phyloP scores from a whole-genome alignment of 2,797 vertebrate genomes.

The Phrynocephalus vlangalii region DNA sequence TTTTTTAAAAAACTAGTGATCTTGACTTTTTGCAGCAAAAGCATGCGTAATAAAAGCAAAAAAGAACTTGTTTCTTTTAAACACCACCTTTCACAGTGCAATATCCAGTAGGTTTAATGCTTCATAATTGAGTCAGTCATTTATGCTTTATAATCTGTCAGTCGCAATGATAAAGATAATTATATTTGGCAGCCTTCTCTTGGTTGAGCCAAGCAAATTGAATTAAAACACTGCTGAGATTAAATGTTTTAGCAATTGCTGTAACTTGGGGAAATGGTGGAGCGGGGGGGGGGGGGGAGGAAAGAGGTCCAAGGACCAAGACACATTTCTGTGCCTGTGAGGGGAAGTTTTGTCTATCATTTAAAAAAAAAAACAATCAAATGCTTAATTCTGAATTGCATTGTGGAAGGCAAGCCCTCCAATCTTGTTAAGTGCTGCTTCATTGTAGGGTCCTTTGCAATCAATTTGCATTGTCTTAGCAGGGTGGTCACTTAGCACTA shows the following conservation, averaged over 20 bases:
- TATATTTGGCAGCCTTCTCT: slow-evolving; percentile 31
- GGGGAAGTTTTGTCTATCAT: slow-evolving; percentile 51
- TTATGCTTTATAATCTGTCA: slow-evolving; percentile 48
- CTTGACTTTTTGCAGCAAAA: not conserved
- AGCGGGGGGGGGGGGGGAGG: slow-evolving; percentile 9
- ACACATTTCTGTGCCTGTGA: slow-evolving; percentile 44
- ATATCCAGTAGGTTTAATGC: slow-evolving; percentile 39
- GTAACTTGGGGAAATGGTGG: slow-evolving; percentile 24
- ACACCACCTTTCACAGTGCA: not conserved
- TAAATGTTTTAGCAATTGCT: slow-evolving; percentile 54
- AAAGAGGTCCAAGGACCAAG: slow-evolving; percentile 32
- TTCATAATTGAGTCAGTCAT: slow-evolving; percentile 30
- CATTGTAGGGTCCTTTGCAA: not conserved
- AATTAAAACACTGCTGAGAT: slow-evolving; percentile 48
- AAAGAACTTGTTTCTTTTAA: slow-evolving; percentile 39
- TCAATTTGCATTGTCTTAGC: slow-evolving; percentile 3
- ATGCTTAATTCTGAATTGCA: not conserved
- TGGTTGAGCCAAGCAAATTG: slow-evolving; percentile 45
- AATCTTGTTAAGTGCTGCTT: not conserved
- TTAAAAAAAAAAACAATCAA: not conserved
- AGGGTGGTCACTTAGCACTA: not conserved
- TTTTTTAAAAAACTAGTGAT: slow-evolving; percentile 43
- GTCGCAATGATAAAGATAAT: slow-evolving; percentile 26
- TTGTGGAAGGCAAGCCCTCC: not conserved
- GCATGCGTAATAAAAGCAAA: slow-evolving; percentile 11